phyloP scores from a whole-genome alignment of 1,140 invertebrate species.

The Lucilia cuprina region DNA sequence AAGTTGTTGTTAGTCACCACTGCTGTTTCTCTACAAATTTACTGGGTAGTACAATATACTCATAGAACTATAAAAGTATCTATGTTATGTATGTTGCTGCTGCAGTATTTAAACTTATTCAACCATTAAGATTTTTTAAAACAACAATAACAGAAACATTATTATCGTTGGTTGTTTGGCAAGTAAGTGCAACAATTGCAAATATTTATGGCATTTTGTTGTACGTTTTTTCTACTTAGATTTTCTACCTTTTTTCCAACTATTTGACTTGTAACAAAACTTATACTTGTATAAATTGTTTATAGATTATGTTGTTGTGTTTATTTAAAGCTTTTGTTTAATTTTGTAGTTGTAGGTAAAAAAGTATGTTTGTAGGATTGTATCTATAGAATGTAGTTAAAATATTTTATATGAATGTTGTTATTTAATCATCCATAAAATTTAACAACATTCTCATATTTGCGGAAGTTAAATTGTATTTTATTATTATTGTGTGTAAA shows the following conservation, averaged over 20 bases:
- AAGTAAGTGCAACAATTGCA: not conserved
- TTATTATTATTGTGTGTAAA: not conserved
- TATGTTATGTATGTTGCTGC: not conserved
- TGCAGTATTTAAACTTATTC: not conserved
- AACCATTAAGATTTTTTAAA: not conserved
- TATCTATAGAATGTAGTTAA: not conserved
- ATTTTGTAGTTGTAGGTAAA: not conserved
- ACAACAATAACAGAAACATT: not conserved
- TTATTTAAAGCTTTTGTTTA: not conserved
- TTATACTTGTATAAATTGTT: not conserved
- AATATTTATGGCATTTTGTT: conserved; percentile 15
- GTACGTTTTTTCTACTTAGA: not conserved
- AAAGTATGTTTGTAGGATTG: no score
- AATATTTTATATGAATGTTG: not conserved
- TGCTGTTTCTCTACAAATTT: no score
- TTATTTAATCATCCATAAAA: conserved; percentile 29
- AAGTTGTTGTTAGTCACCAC: no score
- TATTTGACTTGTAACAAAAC: not conserved
- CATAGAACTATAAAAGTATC: no score
- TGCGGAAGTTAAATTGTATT: conserved; percentile 20
- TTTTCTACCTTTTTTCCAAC: not conserved
- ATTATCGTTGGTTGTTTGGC: not conserved
- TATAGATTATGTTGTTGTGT: not conserved
- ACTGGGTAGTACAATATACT: no score
- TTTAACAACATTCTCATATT: conserved; percentile 30